phyloP scores from a whole-genome alignment of 1,140 invertebrate genomes.

The Sipha flava region DNA sequence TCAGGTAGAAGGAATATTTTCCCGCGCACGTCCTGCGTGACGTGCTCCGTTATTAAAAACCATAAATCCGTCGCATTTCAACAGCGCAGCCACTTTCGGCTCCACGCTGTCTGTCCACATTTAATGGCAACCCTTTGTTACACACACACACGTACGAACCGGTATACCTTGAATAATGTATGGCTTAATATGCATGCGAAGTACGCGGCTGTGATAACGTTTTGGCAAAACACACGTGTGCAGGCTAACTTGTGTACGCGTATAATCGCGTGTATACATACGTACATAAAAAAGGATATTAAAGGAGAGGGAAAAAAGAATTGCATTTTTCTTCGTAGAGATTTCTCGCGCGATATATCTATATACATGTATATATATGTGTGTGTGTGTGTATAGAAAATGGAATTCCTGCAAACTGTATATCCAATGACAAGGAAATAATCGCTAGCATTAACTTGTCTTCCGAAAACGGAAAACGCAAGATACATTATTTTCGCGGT shows the following conservation, averaged over 20 bases:
- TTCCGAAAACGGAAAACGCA: background rate
- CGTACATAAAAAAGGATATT: background rate
- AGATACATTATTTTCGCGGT: background rate
- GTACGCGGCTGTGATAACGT: background rate
- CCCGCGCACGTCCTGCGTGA: background rate
- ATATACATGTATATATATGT: too few relatives aligned
- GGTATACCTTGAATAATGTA: background rate
- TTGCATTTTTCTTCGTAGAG: background rate
- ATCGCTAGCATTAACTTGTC: background rate
- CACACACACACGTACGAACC: background rate
- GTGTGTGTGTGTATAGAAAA: too few relatives aligned
- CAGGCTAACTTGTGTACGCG: too few relatives aligned
- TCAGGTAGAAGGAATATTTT: background rate
- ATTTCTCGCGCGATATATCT: too few relatives aligned
- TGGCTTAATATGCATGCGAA: background rate
- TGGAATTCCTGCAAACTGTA: background rate
- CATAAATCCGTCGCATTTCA: slow-evolving; percentile 20
- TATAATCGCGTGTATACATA: too few relatives aligned
- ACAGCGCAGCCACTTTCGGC: background rate
- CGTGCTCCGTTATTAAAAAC: slow-evolving; percentile 6
- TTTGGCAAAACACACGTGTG: background rate
- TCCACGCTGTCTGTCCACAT: background rate
- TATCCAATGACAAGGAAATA: background rate
- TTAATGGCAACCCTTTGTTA: background rate
- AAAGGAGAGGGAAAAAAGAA: background rate